A percentile compares a stretch with the other conserved stretches of the same genome.
Evolutionary conservation across 1,140 invertebrate species (phyloP).

Genomic region (Drosophila nigromelanica): DNA sequence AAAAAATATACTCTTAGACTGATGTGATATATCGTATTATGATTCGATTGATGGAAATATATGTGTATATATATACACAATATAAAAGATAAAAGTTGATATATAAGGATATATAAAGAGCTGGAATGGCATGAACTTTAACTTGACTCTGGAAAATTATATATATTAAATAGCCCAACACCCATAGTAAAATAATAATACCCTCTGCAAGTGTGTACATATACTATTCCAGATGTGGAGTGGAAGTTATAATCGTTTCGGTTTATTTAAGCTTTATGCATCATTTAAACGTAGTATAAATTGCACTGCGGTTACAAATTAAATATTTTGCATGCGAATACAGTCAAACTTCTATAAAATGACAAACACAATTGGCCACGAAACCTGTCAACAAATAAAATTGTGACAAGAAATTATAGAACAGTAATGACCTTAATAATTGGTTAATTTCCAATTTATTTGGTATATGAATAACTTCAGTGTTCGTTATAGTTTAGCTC

Average conservation of each 20-base stretch:
- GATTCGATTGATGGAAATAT: no score
- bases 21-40: no score
- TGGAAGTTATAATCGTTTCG: constrained; percentile 1
- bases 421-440: no score
- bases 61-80: no score
- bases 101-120: no score
- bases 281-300: constrained; percentile 47
- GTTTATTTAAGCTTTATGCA: constrained; percentile 38
- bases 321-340: constrained; percentile 22
- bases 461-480: background rate
- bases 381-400: background rate
- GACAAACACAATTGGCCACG: background rate
- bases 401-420: no score
- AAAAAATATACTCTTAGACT: background rate
- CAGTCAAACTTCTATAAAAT: background rate
- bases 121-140: background rate
- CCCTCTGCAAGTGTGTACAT: background rate
- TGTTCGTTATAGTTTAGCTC: constrained; percentile 10
- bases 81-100: no score
- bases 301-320: constrained; percentile 25
- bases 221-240: background rate
- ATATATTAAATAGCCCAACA: no score
- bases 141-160: no score
- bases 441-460: background rate
- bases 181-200: background rate